Base-by-base conservation (phyloP, 2,113 vertebrate species). In the Galemys pyrenaicus region DNA sequence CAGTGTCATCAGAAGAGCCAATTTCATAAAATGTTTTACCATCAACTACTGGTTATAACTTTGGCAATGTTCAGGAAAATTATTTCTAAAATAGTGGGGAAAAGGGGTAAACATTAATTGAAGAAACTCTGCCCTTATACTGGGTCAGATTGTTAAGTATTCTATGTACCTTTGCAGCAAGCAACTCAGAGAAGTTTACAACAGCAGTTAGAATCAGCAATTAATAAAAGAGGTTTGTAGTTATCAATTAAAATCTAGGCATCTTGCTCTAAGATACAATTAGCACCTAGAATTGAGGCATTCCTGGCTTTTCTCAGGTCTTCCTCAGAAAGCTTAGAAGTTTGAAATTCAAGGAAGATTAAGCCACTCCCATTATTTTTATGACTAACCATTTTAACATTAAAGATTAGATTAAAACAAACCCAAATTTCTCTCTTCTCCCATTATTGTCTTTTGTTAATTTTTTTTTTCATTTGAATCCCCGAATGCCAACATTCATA, bases 391-490 rank as follows among this genome's bases (percentile, higher is more conserved):
- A 60, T 49, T 73, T 86, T 95, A 83, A 82, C 89, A 56, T 13
- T 54, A 17, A 2, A 79, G 64, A 87, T 28, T 80, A 51, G 46
- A 26, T 89, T 35, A 94, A 87, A 95, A 92, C 54, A 67, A 82
- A 22, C 49, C 49, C 49, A 51, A 20, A 49, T 60, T 44, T 65
- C 85, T 71, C 35, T 91, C 74, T 41, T 41, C 19, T 64, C 64
- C n/a, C 35, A 24, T 3, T 0, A 79, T 77, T 94, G 86, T 20
- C 6, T 82, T 54, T 91, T 44, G 22, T 54, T n/a, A n/a, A 90
- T 87, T 58, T 24, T 94, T 97, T 93, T 22, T 49, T 94, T 87
- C 16, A 94, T 16, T 51, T 49, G 71, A 79, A 41, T 82, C 2
- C 3, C 22, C 44, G 28, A 0, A 6, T 65, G 6, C 11, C 0